Percentiles rank a stretch among this genome's conserved stretches.
Evolutionary conservation across 2,113 vertebrate genomes (phyloP).

Genomic region (Cyanocitta stelleri): DNA sequence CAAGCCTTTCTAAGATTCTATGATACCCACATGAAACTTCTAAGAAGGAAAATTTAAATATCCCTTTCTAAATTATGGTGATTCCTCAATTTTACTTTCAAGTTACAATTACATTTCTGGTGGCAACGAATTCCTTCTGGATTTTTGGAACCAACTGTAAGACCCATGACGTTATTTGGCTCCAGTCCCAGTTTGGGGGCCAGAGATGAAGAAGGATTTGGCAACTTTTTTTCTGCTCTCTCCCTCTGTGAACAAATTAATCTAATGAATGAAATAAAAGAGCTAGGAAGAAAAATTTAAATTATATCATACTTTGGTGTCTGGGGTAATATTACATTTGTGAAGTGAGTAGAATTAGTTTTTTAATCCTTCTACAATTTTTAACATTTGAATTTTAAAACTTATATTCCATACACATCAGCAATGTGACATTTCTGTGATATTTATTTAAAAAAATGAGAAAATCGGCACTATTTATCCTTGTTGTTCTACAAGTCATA

Average conservation of each 20-base stretch:
- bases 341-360: not conserved
- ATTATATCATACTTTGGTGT: not conserved
- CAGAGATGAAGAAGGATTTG: not conserved
- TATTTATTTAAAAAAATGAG: conserved; percentile 19
- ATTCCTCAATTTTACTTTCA: not conserved
- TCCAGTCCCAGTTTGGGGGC: not conserved
- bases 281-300: not conserved
- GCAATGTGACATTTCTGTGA: not conserved
- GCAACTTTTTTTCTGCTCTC: not conserved
- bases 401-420: not conserved
- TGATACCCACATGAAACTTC: not conserved
- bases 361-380: not conserved
- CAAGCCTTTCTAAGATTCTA: not conserved
- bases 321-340: not conserved
- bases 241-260: not conserved
- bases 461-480: not conserved
- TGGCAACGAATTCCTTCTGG: not conserved
- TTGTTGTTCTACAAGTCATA: not conserved
- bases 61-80: not conserved
- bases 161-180: not conserved
- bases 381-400: not conserved
- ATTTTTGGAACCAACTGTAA: not conserved
- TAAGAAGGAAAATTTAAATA: not conserved
- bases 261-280: not conserved
- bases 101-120: not conserved